phyloP scores from a whole-genome alignment of 2,113 vertebrate species.

The Nycticryphes semicollaris region DNA sequence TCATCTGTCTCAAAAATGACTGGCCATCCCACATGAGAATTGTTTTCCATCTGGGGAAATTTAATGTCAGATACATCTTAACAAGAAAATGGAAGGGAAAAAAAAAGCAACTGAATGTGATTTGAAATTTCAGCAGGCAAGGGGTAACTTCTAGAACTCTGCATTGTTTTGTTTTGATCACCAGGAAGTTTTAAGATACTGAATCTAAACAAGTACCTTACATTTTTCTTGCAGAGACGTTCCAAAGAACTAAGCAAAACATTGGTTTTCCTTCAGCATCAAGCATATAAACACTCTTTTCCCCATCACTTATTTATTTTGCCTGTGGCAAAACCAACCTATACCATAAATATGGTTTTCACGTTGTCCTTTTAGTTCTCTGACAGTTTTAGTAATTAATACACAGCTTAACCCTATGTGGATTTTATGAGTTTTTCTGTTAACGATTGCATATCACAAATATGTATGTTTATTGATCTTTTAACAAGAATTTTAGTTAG shows the following conservation, averaged over 20 bases:
- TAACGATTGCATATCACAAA: background rate
- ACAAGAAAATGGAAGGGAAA: background rate
- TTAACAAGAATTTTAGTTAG: background rate
- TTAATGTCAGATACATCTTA: background rate
- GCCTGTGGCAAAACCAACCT: background rate
- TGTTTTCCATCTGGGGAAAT: background rate
- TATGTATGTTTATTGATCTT: background rate
- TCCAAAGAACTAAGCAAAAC: background rate
- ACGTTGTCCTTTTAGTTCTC: background rate
- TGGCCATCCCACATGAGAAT: background rate
- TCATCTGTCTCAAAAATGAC: background rate
- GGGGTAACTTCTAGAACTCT: background rate
- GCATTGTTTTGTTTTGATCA: background rate
- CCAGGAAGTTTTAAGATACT: background rate
- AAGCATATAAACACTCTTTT: background rate
- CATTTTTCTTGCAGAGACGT: background rate
- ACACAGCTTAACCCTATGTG: background rate
- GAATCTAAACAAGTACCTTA: background rate
- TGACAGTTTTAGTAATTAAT: background rate
- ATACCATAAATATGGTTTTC: background rate
- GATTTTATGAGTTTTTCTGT: background rate
- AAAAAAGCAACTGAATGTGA: background rate
- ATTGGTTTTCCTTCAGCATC: background rate
- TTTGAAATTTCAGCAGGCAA: background rate
- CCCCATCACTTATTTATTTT: background rate